A percentile compares a stretch with the other conserved stretches of the same genome.
phyloP scores from a whole-genome alignment of 2,888 invertebrate species.

The Mantis religiosa region DNA sequence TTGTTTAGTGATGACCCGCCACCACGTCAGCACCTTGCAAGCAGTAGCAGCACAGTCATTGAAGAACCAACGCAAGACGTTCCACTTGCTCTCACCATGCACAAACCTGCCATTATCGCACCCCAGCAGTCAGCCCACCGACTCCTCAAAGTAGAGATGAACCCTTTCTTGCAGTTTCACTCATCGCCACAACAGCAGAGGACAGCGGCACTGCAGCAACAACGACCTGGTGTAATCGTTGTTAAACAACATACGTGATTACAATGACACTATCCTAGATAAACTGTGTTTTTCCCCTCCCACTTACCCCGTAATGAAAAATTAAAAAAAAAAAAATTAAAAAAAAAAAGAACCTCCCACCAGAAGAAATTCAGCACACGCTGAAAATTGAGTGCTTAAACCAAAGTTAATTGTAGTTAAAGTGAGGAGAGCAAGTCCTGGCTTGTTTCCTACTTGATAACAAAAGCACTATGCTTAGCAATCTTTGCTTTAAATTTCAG shows the following conservation, averaged over 20 bases:
- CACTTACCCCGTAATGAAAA: neutral
- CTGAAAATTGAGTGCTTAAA: conserved; percentile 14
- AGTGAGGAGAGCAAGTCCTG: neutral
- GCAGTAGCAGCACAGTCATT: conserved; percentile 26
- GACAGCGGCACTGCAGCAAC: conserved; percentile 51
- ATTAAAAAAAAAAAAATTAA: neutral
- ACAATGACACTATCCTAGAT: neutral
- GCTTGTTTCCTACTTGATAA: neutral
- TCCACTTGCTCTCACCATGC: conserved; percentile 57
- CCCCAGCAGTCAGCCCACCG: conserved; percentile 4
- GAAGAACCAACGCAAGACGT: conserved; percentile 44
- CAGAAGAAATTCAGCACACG: neutral
- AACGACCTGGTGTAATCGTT: conserved; percentile 86
- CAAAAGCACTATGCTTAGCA: neutral
- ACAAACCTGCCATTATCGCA: conserved; percentile 1
- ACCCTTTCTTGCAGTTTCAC: conserved; percentile 54
- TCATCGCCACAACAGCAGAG: conserved; percentile 32
- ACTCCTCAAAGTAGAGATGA: conserved; percentile 49
- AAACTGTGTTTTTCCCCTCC: neutral
- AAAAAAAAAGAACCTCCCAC: neutral
- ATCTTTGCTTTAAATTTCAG: neutral
- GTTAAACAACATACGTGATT: conserved; percentile 77
- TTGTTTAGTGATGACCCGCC: conserved; percentile 73
- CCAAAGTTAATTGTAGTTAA: neutral
- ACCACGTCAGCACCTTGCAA: conserved; percentile 36